Conservation (phyloP, 2,888 invertebrate species). For the Tipula confusa region DNA sequence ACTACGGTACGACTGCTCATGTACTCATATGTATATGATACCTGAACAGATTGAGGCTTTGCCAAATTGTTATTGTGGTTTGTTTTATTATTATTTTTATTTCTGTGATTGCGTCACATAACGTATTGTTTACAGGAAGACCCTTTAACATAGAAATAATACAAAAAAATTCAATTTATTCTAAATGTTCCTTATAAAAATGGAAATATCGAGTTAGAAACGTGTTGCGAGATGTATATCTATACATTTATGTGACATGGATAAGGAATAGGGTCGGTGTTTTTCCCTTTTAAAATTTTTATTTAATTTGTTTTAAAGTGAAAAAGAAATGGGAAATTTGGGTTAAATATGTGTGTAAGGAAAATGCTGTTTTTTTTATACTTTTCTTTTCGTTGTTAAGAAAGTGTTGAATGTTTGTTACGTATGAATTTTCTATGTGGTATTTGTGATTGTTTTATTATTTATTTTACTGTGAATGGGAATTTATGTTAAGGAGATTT, state of each 20-base stretch:
- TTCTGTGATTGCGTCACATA: conserved; percentile 7
- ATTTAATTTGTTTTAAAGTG: not conserved
- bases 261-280: not conserved
- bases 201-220: not conserved
- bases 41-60: not conserved
- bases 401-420: not conserved
- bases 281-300: not conserved
- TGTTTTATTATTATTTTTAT: not conserved
- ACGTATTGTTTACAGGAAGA: not conserved
- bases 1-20: no score
- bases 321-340: not conserved
- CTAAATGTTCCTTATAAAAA: not conserved
- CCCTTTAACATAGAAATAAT: not conserved
- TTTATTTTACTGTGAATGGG: not conserved
- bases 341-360: not conserved
- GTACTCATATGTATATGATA: not conserved
- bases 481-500: not conserved
- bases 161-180: not conserved
- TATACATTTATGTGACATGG: not conserved
- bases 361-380: not conserved
- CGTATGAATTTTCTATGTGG: not conserved
- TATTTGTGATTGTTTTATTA: not conserved
- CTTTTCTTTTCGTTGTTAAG: no score
- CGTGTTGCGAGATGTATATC: not conserved
- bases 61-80: not conserved